Conservation (phyloP, 2,888 invertebrate species). For the Noctua fimbriata region DNA sequence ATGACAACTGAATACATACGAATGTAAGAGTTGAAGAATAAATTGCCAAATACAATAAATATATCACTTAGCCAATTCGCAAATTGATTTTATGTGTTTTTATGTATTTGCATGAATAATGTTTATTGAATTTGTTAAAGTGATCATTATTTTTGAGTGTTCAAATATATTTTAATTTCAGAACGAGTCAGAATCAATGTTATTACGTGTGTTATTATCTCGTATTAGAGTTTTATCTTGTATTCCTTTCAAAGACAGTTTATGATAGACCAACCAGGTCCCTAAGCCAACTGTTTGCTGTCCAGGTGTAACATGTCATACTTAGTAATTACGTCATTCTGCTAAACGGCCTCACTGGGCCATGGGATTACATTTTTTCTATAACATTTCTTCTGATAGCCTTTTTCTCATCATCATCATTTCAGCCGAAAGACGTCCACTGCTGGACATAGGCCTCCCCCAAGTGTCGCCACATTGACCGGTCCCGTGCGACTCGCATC, state of each 20-base stretch:
- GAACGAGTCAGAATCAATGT: not conserved
- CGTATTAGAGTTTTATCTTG: not conserved
- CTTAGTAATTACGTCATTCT: not conserved
- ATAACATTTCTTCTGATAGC: not conserved
- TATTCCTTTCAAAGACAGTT: not conserved
- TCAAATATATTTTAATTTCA: not conserved
- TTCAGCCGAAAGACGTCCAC: no score
- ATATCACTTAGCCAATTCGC: constrained; percentile 40
- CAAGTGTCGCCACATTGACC: no score
- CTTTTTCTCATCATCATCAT: no score
- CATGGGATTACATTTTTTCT: not conserved
- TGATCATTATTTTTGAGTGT: constrained; percentile 2
- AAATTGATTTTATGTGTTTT: constrained; percentile 42
- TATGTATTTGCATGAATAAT: constrained; percentile 43
- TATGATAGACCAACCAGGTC: not conserved
- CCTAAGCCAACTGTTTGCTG: not conserved
- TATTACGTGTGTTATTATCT: not conserved
- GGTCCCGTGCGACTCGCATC: no score
- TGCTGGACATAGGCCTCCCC: no score
- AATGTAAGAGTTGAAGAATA: constrained; percentile 17
- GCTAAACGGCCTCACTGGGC: no score
- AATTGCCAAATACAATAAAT: constrained; percentile 54
- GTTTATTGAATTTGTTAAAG: constrained; percentile 35
- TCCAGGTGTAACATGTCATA: not conserved
- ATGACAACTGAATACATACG: constrained; percentile 36